These are phyloP conservation scores for Sterna hirundo DNA, from an alignment of 2,113 vertebrate species.

Conservation along the genomic window DNA sequence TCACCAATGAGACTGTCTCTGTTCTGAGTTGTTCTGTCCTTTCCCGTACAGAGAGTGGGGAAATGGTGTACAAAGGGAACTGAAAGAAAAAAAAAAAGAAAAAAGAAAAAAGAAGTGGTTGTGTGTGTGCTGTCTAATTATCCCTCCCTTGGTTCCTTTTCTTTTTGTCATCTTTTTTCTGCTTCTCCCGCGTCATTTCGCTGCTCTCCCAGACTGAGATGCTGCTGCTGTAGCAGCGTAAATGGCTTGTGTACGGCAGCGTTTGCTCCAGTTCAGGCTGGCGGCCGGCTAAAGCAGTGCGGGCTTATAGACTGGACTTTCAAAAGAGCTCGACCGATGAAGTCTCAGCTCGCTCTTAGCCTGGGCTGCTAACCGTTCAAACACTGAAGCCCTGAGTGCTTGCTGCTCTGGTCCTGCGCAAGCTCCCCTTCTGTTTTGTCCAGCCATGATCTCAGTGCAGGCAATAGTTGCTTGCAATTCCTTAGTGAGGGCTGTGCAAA, in stretches of 20 bases:
- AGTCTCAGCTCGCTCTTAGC: background rate
- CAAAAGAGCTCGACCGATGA: background rate
- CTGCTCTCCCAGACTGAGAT: background rate
- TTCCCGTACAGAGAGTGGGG: background rate
- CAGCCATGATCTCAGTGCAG: background rate
- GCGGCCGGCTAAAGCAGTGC: background rate
- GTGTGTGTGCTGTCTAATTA: background rate
- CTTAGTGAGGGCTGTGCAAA: background rate
- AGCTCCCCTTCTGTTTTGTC: background rate
- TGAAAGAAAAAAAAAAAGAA: background rate
- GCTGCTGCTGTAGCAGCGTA: background rate
- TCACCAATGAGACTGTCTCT: background rate
- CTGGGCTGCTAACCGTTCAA: background rate
- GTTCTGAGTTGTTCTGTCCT: background rate
- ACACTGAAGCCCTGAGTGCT: background rate
- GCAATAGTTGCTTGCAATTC: background rate
- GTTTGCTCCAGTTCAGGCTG: background rate
- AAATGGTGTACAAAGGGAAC: background rate
- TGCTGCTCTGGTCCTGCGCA: background rate
- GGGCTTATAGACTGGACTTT: background rate
- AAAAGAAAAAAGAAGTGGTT: rapidly evolving
- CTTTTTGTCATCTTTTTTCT: background rate
- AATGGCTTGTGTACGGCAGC: background rate
- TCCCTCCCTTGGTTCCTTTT: background rate
- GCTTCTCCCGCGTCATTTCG: background rate